Base-by-base conservation (phyloP, 2,797 vertebrate species). In the Fistularia tabacaria region DNA sequence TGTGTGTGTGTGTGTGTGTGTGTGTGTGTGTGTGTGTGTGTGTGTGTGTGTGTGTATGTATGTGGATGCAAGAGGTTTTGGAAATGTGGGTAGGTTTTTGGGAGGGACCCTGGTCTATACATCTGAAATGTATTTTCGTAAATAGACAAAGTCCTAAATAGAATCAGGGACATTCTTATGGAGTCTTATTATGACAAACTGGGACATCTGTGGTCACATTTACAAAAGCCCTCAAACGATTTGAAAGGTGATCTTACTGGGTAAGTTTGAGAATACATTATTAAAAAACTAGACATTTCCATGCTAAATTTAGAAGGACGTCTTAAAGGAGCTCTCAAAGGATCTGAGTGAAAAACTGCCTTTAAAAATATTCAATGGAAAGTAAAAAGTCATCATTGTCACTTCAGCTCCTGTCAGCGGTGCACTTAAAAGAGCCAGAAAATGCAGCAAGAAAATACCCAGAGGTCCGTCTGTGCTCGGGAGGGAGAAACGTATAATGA, bases 111-210 rank as follows among this genome's bases (percentile, higher is more conserved):
- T 51, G 59, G 69, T 48, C 79, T 83, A 85, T 76, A 57, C 56
- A 71, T 88, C 79, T 87, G 74, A 84, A 88, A 90, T 90, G 66
- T 62, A 73, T 85, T 67, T 59, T 80, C 90, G 82, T 88, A 92
- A 91, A 90, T 79, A 83, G 62, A 60, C 40, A 71, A 80, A 89
- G 83, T 87, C 81, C 69, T 87, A 89, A 92, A 92, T 89, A 91
- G 88, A 81, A 66, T 74, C 67, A 54, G 82, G 81, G 79, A 73
- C 60, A 60, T 87, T 89, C 83, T 45, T 79, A 79, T 25, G 54
- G 85, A 84, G 79, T 85, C 59, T 57, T 54, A 76, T 69, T 72
- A 73, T 80, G 70, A 77, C 70, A 80, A 69, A 78, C 73, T 60
- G 63, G 74, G 68, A 78, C 70, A 85, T 81, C 53, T 82, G 80